A percentile compares a stretch with the other conserved stretches of the same genome.
These are phyloP conservation scores for Pyrrhosoma nymphula DNA, from an alignment of 2,888 invertebrate species.

Conservation along the genomic window DNA sequence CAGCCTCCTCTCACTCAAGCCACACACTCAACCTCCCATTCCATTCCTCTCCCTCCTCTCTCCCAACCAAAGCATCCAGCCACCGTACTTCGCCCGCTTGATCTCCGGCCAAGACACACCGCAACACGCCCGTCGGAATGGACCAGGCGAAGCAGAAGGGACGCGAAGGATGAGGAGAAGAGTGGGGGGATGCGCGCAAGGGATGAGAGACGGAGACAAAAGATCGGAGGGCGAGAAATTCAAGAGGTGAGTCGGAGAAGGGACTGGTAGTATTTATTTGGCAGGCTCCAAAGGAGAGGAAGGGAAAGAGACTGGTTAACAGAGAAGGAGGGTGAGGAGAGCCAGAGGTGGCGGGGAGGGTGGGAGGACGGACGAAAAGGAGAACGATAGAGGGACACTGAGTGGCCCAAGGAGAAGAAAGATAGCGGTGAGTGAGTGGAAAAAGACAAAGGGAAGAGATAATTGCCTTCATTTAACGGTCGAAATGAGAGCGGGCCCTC, in stretches of 20 bases:
- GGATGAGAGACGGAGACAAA: neutral
- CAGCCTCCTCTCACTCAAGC: neutral
- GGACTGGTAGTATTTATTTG: slow-evolving; percentile 36
- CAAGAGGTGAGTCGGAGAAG: neutral
- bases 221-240: neutral
- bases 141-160: neutral
- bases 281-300: neutral
- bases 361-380: too few relatives aligned
- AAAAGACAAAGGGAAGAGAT: neutral
- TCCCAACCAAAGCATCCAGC: neutral
- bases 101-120: slow-evolving; percentile 61
- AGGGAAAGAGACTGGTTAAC: neutral
- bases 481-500: neutral
- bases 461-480: slow-evolving; percentile 32
- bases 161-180: neutral
- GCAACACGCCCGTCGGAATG: slow-evolving; percentile 50
- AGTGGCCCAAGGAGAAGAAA: neutral
- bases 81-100: slow-evolving; percentile 10
- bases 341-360: too few relatives aligned
- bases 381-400: too few relatives aligned
- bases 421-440: neutral
- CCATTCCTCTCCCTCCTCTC: neutral
- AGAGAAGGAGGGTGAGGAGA: neutral
- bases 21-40: neutral
- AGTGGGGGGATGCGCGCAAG: neutral